Conservation (phyloP, 2,113 vertebrate genomes). For the Argyrosomus japonicus region DNA sequence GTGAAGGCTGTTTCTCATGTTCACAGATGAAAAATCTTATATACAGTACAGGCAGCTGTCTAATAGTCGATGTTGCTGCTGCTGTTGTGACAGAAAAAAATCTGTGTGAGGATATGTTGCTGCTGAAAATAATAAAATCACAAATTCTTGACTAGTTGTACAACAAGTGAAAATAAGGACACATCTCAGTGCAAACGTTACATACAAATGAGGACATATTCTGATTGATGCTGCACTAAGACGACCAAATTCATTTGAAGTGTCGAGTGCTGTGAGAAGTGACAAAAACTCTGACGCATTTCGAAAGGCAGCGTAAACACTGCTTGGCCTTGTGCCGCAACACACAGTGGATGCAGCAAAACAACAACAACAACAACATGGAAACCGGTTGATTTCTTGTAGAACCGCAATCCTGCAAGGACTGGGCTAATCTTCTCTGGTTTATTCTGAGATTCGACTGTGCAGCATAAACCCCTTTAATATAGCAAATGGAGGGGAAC, state of each 20-base stretch:
- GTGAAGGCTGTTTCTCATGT: constrained; percentile 9
- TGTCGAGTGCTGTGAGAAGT: background rate
- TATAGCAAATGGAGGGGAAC: constrained; percentile 75
- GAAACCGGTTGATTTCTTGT: constrained; percentile 33
- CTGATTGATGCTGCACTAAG: constrained; percentile 40
- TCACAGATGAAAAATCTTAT: constrained; percentile 18
- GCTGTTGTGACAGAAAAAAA: background rate
- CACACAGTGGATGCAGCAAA: constrained; percentile 5
- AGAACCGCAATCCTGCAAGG: constrained; percentile 35
- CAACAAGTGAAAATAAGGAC: constrained; percentile 46
- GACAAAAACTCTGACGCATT: constrained; percentile 5
- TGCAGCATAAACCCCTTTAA: constrained; percentile 72
- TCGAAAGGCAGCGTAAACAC: constrained; percentile 31
- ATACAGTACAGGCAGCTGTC: background rate
- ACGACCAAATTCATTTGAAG: constrained; percentile 25
- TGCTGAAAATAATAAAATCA: background rate
- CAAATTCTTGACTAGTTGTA: constrained; percentile 15
- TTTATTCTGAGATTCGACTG: constrained; percentile 57
- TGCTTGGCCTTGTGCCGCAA: background rate
- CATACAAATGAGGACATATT: constrained; percentile 17
- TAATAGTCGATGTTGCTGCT: background rate
- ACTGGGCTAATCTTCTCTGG: constrained; percentile 57
- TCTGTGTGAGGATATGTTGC: background rate
- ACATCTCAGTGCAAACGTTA: background rate
- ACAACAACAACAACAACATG: background rate